Conservation (phyloP, 2,797 vertebrate species). For the Silurus lanzhouensis region DNA sequence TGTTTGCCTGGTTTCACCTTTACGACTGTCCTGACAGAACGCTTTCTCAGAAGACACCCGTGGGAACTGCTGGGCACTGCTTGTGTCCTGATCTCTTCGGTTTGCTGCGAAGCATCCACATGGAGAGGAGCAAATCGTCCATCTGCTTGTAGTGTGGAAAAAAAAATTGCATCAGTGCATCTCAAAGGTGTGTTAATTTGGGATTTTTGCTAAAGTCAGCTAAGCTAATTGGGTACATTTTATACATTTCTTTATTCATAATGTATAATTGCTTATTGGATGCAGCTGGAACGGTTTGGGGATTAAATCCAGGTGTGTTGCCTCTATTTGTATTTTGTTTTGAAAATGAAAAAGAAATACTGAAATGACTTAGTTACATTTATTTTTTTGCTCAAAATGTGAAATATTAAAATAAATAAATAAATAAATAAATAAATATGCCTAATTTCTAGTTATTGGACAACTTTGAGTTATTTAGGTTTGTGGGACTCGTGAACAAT, state of each 20-base stretch:
- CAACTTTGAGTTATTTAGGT: too few species aligned
- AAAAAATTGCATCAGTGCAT: neutral
- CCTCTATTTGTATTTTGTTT: too few species aligned
- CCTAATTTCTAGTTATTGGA: too few species aligned
- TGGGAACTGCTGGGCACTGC: conserved; percentile 19
- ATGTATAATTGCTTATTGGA: neutral
- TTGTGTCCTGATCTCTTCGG: conserved; percentile 16
- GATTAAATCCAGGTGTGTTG: too few species aligned
- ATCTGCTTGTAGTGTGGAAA: conserved; percentile 19
- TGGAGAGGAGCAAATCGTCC: conserved; percentile 33
- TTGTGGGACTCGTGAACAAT: too few species aligned
- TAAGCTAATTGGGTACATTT: neutral
- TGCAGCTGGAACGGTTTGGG: neutral
- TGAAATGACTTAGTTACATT: too few species aligned
- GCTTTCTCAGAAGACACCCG: neutral
- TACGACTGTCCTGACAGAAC: conserved; percentile 14
- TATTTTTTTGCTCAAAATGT: too few species aligned
- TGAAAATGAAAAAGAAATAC: too few species aligned
- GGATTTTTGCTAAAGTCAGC: neutral
- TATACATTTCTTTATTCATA: neutral
- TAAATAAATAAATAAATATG: too few species aligned
- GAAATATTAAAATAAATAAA: too few species aligned
- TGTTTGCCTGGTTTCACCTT: conserved; percentile 10
- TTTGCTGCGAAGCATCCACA: conserved; percentile 20
- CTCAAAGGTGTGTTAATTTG: neutral